Conservation (phyloP, 2,888 invertebrate species). For the Mechanitis messenoides region DNA sequence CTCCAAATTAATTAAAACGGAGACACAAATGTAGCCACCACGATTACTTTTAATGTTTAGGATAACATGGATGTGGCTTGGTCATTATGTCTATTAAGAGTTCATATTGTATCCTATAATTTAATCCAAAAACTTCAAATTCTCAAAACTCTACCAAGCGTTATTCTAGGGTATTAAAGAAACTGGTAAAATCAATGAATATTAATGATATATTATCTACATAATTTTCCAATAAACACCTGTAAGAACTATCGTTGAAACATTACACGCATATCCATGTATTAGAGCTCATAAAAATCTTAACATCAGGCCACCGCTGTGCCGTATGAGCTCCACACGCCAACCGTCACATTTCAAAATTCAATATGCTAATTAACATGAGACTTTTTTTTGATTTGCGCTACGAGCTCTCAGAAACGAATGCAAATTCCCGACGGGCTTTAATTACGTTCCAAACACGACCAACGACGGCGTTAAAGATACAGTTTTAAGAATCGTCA, state of each 20-base stretch:
- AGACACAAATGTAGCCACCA: slow-evolving; percentile 72
- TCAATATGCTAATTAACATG: slow-evolving; percentile 75
- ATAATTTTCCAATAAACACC: slow-evolving; percentile 17
- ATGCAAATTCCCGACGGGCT: slow-evolving; percentile 68
- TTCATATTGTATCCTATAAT: too few relatives aligned
- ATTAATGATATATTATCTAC: slow-evolving; percentile 1
- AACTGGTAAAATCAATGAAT: slow-evolving; percentile 9
- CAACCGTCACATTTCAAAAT: slow-evolving; percentile 74
- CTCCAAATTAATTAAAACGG: slow-evolving; percentile 76
- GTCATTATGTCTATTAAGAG: background rate
- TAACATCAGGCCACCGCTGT: slow-evolving; percentile 64
- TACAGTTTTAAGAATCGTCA: slow-evolving; percentile 69
- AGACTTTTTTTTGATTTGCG: slow-evolving; percentile 61
- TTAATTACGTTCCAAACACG: slow-evolving; percentile 73
- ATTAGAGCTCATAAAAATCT: slow-evolving; percentile 51
- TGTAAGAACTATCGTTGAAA: slow-evolving; percentile 22
- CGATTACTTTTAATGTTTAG: slow-evolving; percentile 56
- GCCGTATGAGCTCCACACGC: slow-evolving; percentile 64
- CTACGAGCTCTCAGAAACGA: slow-evolving; percentile 71
- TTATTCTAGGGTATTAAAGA: background rate
- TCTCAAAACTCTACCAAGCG: too few relatives aligned
- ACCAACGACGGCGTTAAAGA: slow-evolving; percentile 67
- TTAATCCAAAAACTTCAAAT: too few relatives aligned
- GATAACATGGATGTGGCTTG: slow-evolving; percentile 51
- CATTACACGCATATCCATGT: slow-evolving; percentile 45